Percentiles rank a stretch among this genome's conserved stretches.
Conservation (phyloP, 2,113 vertebrate species). For the Pseudorectes ferrugineus region DNA sequence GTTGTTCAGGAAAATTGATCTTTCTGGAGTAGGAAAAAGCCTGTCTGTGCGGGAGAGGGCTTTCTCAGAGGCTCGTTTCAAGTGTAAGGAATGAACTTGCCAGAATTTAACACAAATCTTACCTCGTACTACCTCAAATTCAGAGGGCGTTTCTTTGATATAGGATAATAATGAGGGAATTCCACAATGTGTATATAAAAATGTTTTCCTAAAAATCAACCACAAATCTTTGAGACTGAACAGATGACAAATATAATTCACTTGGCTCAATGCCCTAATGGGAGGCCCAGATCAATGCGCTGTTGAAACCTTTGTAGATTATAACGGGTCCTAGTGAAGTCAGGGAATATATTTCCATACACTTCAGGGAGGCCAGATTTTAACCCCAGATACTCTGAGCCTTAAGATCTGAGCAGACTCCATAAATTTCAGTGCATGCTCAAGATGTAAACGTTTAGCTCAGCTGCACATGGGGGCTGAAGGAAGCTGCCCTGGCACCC, state of each 20-base stretch:
- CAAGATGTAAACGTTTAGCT: neutral
- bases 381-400: neutral
- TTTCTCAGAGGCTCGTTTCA: neutral
- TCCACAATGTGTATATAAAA: neutral
- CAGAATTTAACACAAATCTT: neutral
- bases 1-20: neutral
- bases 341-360: neutral
- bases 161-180: neutral
- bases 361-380: neutral
- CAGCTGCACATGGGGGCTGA: neutral
- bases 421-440: neutral
- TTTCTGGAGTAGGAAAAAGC: neutral
- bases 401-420: neutral
- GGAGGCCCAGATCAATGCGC: neutral
- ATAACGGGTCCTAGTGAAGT: neutral
- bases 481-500: neutral
- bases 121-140: neutral
- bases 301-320: neutral
- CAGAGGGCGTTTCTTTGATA: neutral
- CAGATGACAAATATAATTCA: neutral
- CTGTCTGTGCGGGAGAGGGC: neutral
- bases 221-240: neutral
- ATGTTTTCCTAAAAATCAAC: neutral
- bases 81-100: neutral
- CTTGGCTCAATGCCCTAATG: neutral